phyloP scores from a whole-genome alignment of 2,113 vertebrate species.

The Callorhinus ursinus region DNA sequence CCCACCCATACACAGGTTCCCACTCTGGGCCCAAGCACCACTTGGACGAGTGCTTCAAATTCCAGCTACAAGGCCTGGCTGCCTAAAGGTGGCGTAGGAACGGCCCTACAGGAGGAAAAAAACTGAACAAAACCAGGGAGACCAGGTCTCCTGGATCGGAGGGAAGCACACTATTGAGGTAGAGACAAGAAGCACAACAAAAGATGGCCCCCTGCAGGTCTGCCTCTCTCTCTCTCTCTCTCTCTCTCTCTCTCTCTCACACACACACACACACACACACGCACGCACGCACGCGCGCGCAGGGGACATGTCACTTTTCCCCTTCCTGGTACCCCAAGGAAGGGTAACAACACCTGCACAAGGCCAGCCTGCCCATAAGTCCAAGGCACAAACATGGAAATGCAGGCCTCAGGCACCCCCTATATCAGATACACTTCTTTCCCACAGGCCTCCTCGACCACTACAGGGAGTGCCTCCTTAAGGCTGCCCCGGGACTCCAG shows the following conservation, averaged over 20 bases:
- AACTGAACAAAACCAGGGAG: conserved; percentile 30
- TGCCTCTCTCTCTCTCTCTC: too few species aligned
- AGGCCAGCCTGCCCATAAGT: neutral
- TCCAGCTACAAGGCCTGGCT: conserved; percentile 21
- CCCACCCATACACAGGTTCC: neutral
- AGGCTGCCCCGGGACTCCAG: neutral
- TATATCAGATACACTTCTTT: conserved; percentile 8
- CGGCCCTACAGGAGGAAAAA: neutral
- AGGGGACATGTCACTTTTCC: neutral
- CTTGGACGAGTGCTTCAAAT: conserved; percentile 54
- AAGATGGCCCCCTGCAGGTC: neutral
- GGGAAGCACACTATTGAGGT: neutral
- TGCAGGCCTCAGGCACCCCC: neutral
- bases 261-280: neutral
- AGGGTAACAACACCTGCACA: neutral
- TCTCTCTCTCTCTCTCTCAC: neutral
- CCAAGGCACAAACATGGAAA: conserved; percentile 57
- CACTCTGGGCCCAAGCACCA: conserved; percentile 38
- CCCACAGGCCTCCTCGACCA: neutral
- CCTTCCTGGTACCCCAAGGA: conserved; percentile 6
- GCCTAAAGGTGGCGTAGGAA: conserved; percentile 1
- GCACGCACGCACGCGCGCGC: neutral
- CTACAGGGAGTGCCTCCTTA: conserved; percentile 2
- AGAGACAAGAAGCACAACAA: conserved; percentile 28
- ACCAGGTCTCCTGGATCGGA: neutral